These are phyloP conservation scores for Oligia fasciuncula DNA, from an alignment of 2,888 invertebrate genomes.

Conservation along the genomic window DNA sequence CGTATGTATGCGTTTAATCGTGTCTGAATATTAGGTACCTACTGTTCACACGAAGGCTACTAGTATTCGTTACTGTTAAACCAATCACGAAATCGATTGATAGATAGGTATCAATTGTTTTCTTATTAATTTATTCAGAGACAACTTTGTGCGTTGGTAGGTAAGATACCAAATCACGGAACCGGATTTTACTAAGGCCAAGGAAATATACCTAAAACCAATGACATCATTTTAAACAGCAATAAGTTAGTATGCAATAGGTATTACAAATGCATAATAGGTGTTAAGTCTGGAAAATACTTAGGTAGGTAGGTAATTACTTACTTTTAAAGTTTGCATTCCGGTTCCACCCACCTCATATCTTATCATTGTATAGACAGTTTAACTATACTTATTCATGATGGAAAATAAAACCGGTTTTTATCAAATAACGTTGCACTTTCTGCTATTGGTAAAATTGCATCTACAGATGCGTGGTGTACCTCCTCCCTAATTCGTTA, in stretches of 20 bases:
- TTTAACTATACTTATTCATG: neutral
- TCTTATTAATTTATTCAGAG: slow-evolving; percentile 25
- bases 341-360: neutral
- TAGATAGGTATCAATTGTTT: slow-evolving; percentile 16
- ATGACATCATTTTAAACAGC: slow-evolving; percentile 13
- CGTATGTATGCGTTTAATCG: slow-evolving; percentile 42
- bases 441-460: slow-evolving; percentile 22
- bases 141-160: neutral
- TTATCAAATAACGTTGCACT: slow-evolving; percentile 7
- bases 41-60: slow-evolving; percentile 25
- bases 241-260: neutral
- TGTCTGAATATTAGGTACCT: slow-evolving; percentile 5
- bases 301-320: neutral
- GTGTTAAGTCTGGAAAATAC: slow-evolving; percentile 6
- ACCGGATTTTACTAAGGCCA: neutral
- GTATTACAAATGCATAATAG: neutral
- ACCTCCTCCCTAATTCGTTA: slow-evolving; percentile 56
- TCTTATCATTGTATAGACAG: neutral
- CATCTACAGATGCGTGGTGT: slow-evolving; percentile 33
- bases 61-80: slow-evolving; percentile 29
- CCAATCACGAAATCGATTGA: slow-evolving; percentile 44
- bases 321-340: neutral
- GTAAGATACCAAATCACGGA: neutral
- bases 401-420: slow-evolving; percentile 9
- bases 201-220: slow-evolving; percentile 8